Evolutionary conservation across 2,797 vertebrate species (phyloP).

Genomic region (Coregonus sp.): DNA sequence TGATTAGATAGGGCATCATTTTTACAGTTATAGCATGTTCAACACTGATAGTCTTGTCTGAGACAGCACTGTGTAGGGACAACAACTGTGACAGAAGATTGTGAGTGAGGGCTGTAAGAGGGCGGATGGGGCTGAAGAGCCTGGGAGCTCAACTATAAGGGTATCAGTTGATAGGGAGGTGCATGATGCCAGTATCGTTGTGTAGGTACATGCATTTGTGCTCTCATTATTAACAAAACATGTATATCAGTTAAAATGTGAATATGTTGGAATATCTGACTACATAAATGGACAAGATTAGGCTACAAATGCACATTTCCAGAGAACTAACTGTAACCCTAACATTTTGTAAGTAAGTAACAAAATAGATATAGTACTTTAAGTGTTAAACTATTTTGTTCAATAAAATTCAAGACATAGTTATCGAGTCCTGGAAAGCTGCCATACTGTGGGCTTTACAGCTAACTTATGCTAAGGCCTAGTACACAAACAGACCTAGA

Average conservation of each 20-base stretch:
- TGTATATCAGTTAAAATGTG: neutral
- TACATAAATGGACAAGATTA: too few species aligned
- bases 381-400: too few species aligned
- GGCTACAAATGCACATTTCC: neutral
- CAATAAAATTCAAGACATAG: too few species aligned
- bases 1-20: neutral
- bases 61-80: slow-evolving; percentile 54
- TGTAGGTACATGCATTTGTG: neutral
- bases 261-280: neutral
- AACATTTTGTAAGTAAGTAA: slow-evolving; percentile 14
- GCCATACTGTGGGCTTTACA: slow-evolving; percentile 30
- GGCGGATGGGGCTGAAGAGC: neutral
- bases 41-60: slow-evolving; percentile 28
- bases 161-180: neutral
- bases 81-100: slow-evolving; percentile 62
- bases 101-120: slow-evolving; percentile 40
- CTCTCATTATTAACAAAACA: neutral
- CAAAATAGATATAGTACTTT: slow-evolving; percentile 20
- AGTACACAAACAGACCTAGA: neutral
- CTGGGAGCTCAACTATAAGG: neutral
- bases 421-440: slow-evolving; percentile 40
- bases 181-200: neutral
- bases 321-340: neutral
- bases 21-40: neutral
- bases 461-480: neutral